phyloP scores from a whole-genome alignment of 2,113 vertebrate species.

The Pachypanchax playfairii region DNA sequence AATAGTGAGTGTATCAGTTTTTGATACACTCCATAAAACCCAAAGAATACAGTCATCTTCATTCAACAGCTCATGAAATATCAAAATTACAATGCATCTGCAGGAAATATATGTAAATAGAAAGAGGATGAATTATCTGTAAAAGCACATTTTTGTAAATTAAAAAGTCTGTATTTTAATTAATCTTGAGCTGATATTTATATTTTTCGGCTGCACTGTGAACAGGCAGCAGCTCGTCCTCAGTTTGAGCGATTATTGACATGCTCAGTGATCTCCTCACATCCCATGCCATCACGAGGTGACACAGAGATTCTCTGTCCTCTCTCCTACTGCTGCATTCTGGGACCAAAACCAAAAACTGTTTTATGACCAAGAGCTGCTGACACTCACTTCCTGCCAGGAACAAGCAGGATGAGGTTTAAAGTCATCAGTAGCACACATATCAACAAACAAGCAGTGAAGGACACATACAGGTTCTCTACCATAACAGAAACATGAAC shows the following conservation, averaged over 20 bases:
- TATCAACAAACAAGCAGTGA: slow-evolving; percentile 20
- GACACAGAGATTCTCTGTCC: slow-evolving; percentile 74
- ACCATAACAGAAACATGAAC: too few relatives aligned
- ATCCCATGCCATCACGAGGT: slow-evolving; percentile 53
- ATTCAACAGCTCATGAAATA: too few relatives aligned
- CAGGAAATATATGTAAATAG: too few relatives aligned
- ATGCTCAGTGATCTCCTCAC: slow-evolving; percentile 60
- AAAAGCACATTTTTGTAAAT: neutral
- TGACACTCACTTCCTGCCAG: slow-evolving; percentile 70
- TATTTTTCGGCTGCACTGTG: slow-evolving; percentile 11
- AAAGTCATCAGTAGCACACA: slow-evolving; percentile 50
- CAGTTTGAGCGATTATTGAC: slow-evolving; percentile 53
- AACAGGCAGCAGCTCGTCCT: slow-evolving; percentile 40
- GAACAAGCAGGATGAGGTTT: slow-evolving; percentile 53
- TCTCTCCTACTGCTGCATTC: slow-evolving; percentile 47
- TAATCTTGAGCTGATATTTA: slow-evolving; percentile 13
- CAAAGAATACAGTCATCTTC: too few relatives aligned
- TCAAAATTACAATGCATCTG: too few relatives aligned
- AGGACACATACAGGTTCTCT: neutral
- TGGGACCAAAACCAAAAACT: slow-evolving; percentile 66
- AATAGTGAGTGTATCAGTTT: too few relatives aligned
- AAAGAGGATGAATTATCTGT: neutral
- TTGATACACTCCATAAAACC: too few relatives aligned
- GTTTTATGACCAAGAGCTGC: slow-evolving; percentile 65
- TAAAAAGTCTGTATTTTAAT: slow-evolving; percentile 3